Base-by-base conservation (phyloP, 2,113 vertebrate genomes). In the Tauraco erythrolophus region DNA sequence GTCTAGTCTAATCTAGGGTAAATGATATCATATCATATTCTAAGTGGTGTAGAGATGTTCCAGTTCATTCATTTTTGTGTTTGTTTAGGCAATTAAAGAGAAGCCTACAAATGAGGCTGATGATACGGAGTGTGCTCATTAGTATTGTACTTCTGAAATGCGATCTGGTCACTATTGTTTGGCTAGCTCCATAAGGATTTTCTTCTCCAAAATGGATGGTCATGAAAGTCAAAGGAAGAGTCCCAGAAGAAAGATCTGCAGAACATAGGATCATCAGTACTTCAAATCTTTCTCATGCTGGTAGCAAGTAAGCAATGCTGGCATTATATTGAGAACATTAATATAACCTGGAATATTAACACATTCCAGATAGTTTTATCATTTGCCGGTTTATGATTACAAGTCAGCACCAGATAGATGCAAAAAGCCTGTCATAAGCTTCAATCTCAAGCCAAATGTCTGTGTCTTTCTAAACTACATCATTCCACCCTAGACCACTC, bases 241-340 rank as follows among this genome's bases (percentile, higher is more conserved):
- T 41, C 11, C 4, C n/a, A 83, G 14, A 66, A 70, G 19, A 77
- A 91, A 51, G n/a, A 70, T 45, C 6, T 85, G 11, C 25, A 75
- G 46, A 88, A 37, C 1, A 27, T 31, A 0, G 0, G 14, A 64
- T 39, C 6, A 56, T 19, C 4, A 35, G 3, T 30, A 30, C 5
- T 72, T 58, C 30, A 58, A 17, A 56, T 85, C 10, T 83, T 92
- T 56, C 30, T 46, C 21, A 18, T 24, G 15, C 5, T 84, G 2
- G 2, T 35, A 81, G 9, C n/a, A 54, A 11, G 23, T 53, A 60
- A 79, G 5, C 22, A 64, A 46, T 10, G 43, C 3, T 33, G 25
- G 15, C 7, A 57, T 12, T 51, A 27, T 41, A 57, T 11, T 69
- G 48, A 31, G 2, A 45, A 1, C 51, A 7, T 46, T 56, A 43